phyloP scores from a whole-genome alignment of 2,888 invertebrate species.

The Isoperla grammatica region DNA sequence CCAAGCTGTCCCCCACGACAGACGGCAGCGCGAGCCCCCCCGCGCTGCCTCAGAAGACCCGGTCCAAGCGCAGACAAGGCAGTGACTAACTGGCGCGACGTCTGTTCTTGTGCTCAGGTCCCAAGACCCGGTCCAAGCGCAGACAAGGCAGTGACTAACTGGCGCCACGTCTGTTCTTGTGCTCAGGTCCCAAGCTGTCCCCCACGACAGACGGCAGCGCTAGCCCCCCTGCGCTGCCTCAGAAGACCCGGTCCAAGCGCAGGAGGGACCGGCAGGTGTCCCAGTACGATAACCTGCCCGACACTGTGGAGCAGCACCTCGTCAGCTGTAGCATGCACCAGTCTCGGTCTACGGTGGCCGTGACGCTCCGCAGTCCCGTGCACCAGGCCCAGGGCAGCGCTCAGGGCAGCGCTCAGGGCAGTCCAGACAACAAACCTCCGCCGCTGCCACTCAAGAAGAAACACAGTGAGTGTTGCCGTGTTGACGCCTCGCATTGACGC shows the following conservation, averaged over 20 bases:
- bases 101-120: too few species aligned
- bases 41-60: slow-evolving; percentile 58
- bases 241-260: slow-evolving; percentile 50
- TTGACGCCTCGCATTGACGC: too few species aligned
- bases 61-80: slow-evolving; percentile 47
- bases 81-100: too few species aligned
- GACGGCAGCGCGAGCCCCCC: too few species aligned
- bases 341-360: slow-evolving; percentile 38
- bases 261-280: slow-evolving; percentile 55
- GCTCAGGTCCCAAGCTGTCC: too few species aligned
- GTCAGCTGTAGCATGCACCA: slow-evolving; percentile 42
- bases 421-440: slow-evolving; percentile 62
- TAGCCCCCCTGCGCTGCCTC: slow-evolving; percentile 57
- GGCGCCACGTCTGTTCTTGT: too few species aligned
- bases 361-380: too few species aligned
- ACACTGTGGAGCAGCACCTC: slow-evolving; percentile 13
- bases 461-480: slow-evolving; percentile 94
- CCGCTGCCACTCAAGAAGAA: slow-evolving; percentile 90
- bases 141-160: too few species aligned
- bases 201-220: slow-evolving; percentile 28
- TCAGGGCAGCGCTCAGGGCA: too few species aligned
- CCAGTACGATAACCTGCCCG: slow-evolving; percentile 64
- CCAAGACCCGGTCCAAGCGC: too few species aligned
- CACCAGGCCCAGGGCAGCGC: too few species aligned
- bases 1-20: background rate